Conservation (phyloP, 1,140 invertebrate genomes). For the Heliconius himera region DNA sequence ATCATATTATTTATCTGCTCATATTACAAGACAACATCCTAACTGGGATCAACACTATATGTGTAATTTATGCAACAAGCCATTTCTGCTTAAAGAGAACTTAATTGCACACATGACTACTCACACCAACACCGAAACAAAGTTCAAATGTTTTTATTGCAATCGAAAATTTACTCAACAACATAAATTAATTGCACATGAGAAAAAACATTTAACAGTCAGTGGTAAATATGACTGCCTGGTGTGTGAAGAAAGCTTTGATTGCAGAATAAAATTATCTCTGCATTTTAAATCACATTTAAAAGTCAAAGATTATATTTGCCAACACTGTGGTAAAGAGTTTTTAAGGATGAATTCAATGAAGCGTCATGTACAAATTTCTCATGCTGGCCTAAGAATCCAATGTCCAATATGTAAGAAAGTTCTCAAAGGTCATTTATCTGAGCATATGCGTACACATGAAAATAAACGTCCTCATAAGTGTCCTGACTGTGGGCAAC, state of each 20-base stretch:
- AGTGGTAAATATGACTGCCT: constrained; percentile 88
- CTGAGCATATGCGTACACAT: constrained; percentile 93
- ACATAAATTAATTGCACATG: constrained; percentile 91
- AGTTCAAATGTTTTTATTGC: constrained; percentile 93
- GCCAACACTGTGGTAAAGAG: constrained; percentile 92
- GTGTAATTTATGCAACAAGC: constrained; percentile 86
- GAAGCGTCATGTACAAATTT: constrained; percentile 91
- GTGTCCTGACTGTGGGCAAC: constrained; percentile 96
- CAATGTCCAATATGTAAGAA: constrained; percentile 95
- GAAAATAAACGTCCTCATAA: constrained; percentile 93
- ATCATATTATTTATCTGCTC: constrained; percentile 86
- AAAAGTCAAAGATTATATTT: constrained; percentile 94
- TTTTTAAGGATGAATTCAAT: constrained; percentile 88
- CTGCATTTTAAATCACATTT: constrained; percentile 91
- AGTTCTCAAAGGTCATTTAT: constrained; percentile 92
- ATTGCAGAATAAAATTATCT: constrained; percentile 88
- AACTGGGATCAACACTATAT: constrained; percentile 80
- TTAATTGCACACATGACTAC: constrained; percentile 89
- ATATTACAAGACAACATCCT: constrained; percentile 83
- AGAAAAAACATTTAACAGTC: constrained; percentile 90
- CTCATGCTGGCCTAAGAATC: constrained; percentile 90
- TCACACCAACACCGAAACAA: constrained; percentile 91
- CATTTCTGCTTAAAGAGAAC: constrained; percentile 88
- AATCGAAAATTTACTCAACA: constrained; percentile 91
- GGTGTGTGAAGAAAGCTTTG: constrained; percentile 90